A percentile compares a stretch with the other conserved stretches of the same genome.
Evolutionary conservation across 2,797 vertebrate species (phyloP).

Genomic region (Falco columbarius): DNA sequence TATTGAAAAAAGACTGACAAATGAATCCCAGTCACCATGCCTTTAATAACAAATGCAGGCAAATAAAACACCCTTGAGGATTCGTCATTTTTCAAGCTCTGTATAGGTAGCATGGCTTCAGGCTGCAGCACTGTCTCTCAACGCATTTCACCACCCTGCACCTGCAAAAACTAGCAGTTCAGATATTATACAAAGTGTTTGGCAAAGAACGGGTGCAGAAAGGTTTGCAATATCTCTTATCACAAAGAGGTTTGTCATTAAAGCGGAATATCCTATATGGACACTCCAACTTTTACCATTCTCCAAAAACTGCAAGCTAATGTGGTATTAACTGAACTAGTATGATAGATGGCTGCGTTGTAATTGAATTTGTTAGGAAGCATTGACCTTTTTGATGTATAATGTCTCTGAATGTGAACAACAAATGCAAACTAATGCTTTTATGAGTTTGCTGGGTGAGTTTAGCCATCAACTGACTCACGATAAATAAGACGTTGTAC

Average conservation of each 20-base stretch:
- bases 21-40: background rate
- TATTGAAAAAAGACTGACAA: conserved; percentile 17
- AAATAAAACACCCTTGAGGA: background rate
- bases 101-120: background rate
- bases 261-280: background rate
- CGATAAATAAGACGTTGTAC: conserved; percentile 57
- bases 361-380: conserved; percentile 73
- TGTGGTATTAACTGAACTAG: background rate
- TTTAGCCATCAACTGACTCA: conserved; percentile 41
- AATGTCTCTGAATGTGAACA: conserved; percentile 52
- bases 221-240: background rate
- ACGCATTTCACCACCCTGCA: background rate
- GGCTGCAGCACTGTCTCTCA: background rate
- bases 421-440: conserved; percentile 69
- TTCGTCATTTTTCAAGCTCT: conserved; percentile 1
- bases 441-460: conserved; percentile 60
- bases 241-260: background rate
- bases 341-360: conserved; percentile 59
- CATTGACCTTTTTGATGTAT: conserved; percentile 73
- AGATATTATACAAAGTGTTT: background rate
- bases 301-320: conserved; percentile 1
- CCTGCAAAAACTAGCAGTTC: background rate
- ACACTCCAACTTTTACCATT: background rate
- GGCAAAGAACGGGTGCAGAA: background rate
- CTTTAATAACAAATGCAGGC: conserved; percentile 39